These are phyloP conservation scores for Coronaproctus castanopsis DNA, from an alignment of 2,888 invertebrate species.

Conservation along the genomic window DNA sequence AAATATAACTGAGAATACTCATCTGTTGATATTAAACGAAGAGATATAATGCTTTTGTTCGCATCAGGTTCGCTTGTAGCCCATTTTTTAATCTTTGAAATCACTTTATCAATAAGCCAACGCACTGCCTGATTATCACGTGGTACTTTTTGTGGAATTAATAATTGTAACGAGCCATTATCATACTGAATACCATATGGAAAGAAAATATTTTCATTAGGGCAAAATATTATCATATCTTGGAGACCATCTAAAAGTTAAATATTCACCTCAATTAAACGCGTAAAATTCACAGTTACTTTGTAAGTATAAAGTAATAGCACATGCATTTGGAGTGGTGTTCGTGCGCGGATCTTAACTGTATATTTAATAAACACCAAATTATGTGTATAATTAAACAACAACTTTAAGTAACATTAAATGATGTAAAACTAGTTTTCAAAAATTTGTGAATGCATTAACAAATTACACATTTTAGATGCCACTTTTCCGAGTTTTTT, in stretches of 20 bases:
- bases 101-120: neutral
- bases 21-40: constrained; percentile 22
- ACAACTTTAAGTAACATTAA: too few relatives aligned
- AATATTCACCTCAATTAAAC: too few relatives aligned
- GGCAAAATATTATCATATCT: neutral
- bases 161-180: neutral
- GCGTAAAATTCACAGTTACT: too few relatives aligned
- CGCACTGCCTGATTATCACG: neutral
- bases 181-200: neutral
- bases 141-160: neutral
- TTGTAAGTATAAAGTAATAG: too few relatives aligned
- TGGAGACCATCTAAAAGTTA: neutral
- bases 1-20: constrained; percentile 51
- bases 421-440: too few relatives aligned
- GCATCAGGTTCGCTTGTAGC: neutral
- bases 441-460: too few relatives aligned
- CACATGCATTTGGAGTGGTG: too few relatives aligned
- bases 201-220: neutral
- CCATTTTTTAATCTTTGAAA: constrained; percentile 2
- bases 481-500: too few relatives aligned
- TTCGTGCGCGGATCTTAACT: too few relatives aligned
- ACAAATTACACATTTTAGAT: too few relatives aligned
- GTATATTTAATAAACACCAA: too few relatives aligned
- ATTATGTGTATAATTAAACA: too few relatives aligned
- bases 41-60: neutral